Evolutionary conservation across 1,140 invertebrate species (phyloP), one percentile per base, ranked within the genome.

Genomic region (Piezodorus guildinii): DNA sequence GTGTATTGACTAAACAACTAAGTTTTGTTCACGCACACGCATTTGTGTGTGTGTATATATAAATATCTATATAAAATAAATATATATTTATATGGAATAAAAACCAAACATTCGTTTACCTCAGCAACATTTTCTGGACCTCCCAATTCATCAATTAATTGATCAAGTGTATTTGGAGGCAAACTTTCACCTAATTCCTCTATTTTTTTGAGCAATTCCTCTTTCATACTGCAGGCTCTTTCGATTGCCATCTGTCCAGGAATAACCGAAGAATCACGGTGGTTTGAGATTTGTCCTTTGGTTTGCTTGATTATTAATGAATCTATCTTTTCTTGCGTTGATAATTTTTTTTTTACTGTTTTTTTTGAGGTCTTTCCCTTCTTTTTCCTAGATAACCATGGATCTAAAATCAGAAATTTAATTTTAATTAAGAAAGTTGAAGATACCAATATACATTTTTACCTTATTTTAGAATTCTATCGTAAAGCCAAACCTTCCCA

Each of bases 161-260:
- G 94, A 80, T 99, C 97, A 12, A 99, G 77, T 0, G 96, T 97
- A 75, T 99, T 99, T n/a, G 94, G 87, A 9, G 97, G 97, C 63
- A 99, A 77, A 45, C 82, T 81, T 3, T 91, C 84, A 17, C 95
- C 95, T 1, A 99, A 77, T 52, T 80, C 77, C 72, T 98, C 94
- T 44, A 99, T 87, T 72, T 87, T 85, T 0, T 80, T 77, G 56
- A 99, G 74, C 25, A 99, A 77, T 68, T 96, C 88, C 68, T 93
- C 86, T 76, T 97, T 96, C 88, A 98, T 96, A 67, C 79, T 81
- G 73, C 88, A 91, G 0, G 90, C 91, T 19, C 85, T 81, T 70
- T 94, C 89, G 58, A 92, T 89, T 8, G 88, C 88, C 67, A 89
- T 86, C 68, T 62, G 44, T 10, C 51, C 61, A 34, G 65, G 65